A percentile compares a stretch with the other conserved stretches of the same genome.
Evolutionary conservation across 2,113 vertebrate species (phyloP).

Genomic region (Ciconia stormi): DNA sequence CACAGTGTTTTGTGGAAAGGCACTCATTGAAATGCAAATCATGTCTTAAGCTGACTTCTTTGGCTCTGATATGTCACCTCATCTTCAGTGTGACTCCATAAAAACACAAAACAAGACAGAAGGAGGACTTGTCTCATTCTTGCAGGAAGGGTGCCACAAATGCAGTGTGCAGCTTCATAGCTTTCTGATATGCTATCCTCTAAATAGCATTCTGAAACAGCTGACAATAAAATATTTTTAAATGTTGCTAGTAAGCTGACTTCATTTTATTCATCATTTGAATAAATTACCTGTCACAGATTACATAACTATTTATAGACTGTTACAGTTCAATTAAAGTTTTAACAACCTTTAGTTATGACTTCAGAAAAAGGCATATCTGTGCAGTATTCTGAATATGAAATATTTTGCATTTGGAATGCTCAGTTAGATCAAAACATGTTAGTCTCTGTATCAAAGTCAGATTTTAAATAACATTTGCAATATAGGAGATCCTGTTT

Average conservation of each 20-base stretch:
- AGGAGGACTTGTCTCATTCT: neutral
- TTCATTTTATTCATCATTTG: neutral
- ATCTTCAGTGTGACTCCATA: neutral
- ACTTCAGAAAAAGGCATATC: neutral
- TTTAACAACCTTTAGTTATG: neutral
- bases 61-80: neutral
- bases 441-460: neutral
- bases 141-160: neutral
- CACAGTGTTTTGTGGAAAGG: neutral
- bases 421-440: neutral
- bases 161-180: neutral
- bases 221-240: neutral
- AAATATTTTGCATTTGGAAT: neutral
- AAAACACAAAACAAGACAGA: neutral
- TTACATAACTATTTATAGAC: neutral
- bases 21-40: neutral
- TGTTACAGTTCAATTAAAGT: neutral
- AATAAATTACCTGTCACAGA: neutral
- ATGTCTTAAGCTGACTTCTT: neutral
- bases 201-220: neutral
- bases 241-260: neutral
- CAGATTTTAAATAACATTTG: neutral
- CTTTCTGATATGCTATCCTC: neutral
- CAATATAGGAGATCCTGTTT: neutral
- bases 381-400: neutral